Base-by-base conservation (phyloP, 92 coral and sea anemone genomes). In the Epizoanthus rinbou region DNA sequence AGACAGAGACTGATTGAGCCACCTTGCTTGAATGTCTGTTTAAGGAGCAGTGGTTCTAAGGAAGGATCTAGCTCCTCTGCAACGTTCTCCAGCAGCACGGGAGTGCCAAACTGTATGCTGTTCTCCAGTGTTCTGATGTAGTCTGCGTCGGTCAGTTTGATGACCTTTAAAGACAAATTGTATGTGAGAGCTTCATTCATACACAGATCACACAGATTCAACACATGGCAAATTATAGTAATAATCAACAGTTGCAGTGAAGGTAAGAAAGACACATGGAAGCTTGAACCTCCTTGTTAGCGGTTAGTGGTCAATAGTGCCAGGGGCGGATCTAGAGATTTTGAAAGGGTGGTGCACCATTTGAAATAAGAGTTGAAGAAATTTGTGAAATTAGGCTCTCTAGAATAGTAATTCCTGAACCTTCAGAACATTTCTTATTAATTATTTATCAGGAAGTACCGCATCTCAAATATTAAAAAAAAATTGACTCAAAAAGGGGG, bases 81-180 rank as follows among this genome's bases (percentile, higher is more conserved):
- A 2, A 97, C 99, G 87, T 97, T 97, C 84, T 97, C 99, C 28
- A 97, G 92, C 22, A 97, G 80, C 58, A 97, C 99, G 18, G 99
- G 99, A 75, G 96, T 97, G 23, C 99, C 99, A 89, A 94, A 97
- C 92, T 97, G 99, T 83, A 97, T 97, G 67, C 99, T 97, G 92
- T 97, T 97, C 82, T 97, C 98, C 53, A 97, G 91, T 28, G 98
- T 97, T 65, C 99, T 91, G 59, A 97, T 97, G 88, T 97, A 97
- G 80, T 97, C 99, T 1, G 91, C 88, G 84, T 97, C 99, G 0
- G 99, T 94, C 64, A 97, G 88, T 85, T 97, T 97, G 82, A 97
- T 97, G 67, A 97, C 99, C 99, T 97, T 67, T n/a, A 56, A 75
- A 4, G 72, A 24, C 58, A 79, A 17, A 9, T 24, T n/a, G 10